phyloP scores from a whole-genome alignment of 2,888 invertebrate species.

The Tribolium freemani region DNA sequence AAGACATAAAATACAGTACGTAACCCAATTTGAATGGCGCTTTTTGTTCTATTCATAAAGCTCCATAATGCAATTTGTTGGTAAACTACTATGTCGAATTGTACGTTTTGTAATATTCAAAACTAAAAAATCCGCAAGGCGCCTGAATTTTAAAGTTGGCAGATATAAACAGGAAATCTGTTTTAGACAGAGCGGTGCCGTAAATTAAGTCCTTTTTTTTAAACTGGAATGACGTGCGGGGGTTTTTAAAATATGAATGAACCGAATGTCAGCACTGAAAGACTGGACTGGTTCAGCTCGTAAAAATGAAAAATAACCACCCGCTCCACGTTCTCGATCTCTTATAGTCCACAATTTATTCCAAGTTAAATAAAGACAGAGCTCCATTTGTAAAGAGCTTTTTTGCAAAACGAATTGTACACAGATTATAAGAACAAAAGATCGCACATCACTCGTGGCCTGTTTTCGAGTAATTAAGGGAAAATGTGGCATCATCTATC shows the following conservation, averaged over 20 bases:
- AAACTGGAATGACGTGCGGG: slow-evolving; percentile 51
- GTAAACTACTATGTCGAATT: no score
- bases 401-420: slow-evolving; percentile 33
- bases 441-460: slow-evolving; percentile 45
- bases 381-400: background rate
- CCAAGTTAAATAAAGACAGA: slow-evolving; percentile 21
- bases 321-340: slow-evolving; percentile 16
- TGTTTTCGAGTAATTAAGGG: slow-evolving; percentile 51
- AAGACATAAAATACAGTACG: no score
- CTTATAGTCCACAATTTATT: slow-evolving; percentile 10
- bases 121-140: background rate
- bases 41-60: no score
- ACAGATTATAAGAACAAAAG: slow-evolving; percentile 50
- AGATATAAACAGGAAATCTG: slow-evolving; percentile 59
- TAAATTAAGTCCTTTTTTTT: slow-evolving; percentile 60
- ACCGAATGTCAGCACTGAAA: slow-evolving; percentile 54
- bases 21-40: no score
- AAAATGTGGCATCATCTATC: slow-evolving; percentile 51
- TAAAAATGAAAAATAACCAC: slow-evolving; percentile 45
- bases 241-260: slow-evolving; percentile 60
- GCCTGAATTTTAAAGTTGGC: slow-evolving; percentile 42
- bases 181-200: slow-evolving; percentile 60
- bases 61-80: no score
- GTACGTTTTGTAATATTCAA: background rate
- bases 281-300: slow-evolving; percentile 49